A percentile compares a stretch with the other conserved stretches of the same genome.
These are phyloP conservation scores for Sebastes steindachneri DNA, from an alignment of 2,797 vertebrate genomes.

Conservation along the genomic window DNA sequence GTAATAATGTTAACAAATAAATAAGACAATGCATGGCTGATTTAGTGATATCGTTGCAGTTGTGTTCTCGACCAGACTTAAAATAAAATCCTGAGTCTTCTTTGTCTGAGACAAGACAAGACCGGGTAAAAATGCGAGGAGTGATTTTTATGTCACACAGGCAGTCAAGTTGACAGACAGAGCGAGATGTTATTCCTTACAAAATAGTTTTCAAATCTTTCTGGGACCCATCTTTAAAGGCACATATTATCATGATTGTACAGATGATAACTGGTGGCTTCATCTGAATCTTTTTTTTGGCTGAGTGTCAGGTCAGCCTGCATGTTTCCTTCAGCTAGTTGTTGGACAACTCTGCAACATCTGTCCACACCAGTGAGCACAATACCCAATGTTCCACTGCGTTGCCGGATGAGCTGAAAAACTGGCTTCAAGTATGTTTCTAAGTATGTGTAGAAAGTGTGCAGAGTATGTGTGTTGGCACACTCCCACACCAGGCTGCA, in stretches of 20 bases:
- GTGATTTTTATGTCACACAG: background rate
- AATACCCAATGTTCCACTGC: background rate
- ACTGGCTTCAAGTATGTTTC: slow-evolving; percentile 47
- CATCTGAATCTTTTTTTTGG: background rate
- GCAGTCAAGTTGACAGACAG: background rate
- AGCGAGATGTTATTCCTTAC: background rate
- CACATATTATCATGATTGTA: background rate
- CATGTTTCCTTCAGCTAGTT: slow-evolving; percentile 9
- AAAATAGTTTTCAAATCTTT: background rate
- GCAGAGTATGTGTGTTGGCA: slow-evolving; percentile 19
- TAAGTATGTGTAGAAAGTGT: background rate
- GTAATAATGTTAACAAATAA: too few species aligned
- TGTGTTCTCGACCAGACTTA: too few species aligned
- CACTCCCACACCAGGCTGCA: slow-evolving; percentile 48
- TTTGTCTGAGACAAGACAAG: too few species aligned
- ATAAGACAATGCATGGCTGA: too few species aligned
- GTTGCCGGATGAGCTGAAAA: slow-evolving; percentile 59
- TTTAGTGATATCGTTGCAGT: too few species aligned
- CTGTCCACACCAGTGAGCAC: slow-evolving; percentile 22
- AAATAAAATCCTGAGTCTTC: too few species aligned
- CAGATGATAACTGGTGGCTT: background rate
- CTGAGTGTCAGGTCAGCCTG: slow-evolving; percentile 1
- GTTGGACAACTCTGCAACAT: slow-evolving; percentile 25
- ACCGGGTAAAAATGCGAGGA: background rate
- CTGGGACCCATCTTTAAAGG: background rate